phyloP scores from a whole-genome alignment of 2,113 vertebrate species.

The Nibea coibor region DNA sequence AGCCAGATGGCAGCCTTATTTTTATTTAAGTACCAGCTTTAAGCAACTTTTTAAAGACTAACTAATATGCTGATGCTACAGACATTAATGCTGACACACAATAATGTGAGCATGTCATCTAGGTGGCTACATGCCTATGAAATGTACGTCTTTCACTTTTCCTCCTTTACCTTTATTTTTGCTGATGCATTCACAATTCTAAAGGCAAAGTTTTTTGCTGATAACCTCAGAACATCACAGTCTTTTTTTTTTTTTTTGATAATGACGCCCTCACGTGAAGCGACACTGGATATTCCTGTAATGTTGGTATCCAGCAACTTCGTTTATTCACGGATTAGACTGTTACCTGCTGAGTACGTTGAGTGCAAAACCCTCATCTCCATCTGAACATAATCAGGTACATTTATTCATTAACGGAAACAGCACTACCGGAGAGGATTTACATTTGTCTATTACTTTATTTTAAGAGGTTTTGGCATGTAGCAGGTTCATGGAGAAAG shows the following conservation, averaged over 20 bases:
- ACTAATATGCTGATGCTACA: neutral
- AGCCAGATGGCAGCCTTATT: too few species aligned
- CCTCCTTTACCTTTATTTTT: neutral
- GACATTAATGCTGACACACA: neutral
- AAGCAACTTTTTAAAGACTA: neutral
- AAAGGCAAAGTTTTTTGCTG: neutral
- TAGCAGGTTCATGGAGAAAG: neutral
- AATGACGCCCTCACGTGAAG: neutral
- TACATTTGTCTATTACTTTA: neutral
- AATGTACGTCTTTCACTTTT: neutral
- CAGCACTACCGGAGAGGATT: neutral
- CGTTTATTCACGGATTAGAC: constrained; percentile 4
- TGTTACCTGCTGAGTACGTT: constrained; percentile 3
- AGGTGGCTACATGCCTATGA: neutral
- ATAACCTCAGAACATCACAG: neutral
- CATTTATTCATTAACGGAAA: neutral
- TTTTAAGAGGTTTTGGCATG: neutral
- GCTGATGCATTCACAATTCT: neutral
- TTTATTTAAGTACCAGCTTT: neutral
- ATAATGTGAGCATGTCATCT: neutral
- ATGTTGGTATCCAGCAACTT: neutral
- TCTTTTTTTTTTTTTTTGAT: neutral
- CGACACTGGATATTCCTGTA: neutral
- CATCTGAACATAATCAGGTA: neutral
- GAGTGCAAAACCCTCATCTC: constrained; percentile 4